Evolutionary conservation across 2,888 invertebrate species (phyloP).

Genomic region (Portevinia maculata): DNA sequence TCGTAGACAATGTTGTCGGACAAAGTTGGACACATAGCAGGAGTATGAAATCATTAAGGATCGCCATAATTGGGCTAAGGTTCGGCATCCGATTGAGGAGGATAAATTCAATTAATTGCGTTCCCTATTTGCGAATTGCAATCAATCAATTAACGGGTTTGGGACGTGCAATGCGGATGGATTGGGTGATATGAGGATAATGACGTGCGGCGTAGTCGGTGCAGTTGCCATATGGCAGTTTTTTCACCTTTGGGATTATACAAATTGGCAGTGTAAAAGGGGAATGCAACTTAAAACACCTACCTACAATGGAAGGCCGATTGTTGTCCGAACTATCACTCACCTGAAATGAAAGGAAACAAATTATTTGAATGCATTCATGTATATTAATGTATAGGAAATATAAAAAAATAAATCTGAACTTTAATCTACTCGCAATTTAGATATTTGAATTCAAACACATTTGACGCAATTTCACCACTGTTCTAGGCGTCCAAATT

Average conservation of each 20-base stretch:
- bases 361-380: too few relatives aligned
- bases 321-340: constrained; percentile 5
- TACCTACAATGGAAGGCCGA: neutral
- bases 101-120: constrained; percentile 47
- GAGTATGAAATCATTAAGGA: constrained; percentile 40
- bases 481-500: too few relatives aligned
- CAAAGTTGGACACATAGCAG: constrained; percentile 16
- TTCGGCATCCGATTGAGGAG: constrained; percentile 8
- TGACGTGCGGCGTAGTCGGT: neutral
- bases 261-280: neutral
- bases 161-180: constrained; percentile 13
- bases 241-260: too few relatives aligned
- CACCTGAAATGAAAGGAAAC: constrained; percentile 25
- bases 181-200: constrained; percentile 24
- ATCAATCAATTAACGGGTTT: constrained; percentile 43
- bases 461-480: too few relatives aligned
- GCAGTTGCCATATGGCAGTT: constrained; percentile 22
- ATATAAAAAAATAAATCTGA: too few relatives aligned
- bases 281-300: too few relatives aligned
- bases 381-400: too few relatives aligned
- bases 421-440: too few relatives aligned
- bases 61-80: constrained; percentile 33
- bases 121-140: constrained; percentile 37
- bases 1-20: constrained; percentile 16
- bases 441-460: too few relatives aligned